Evolutionary conservation across 2,888 invertebrate species (phyloP), one percentile per base, ranked within the genome.

Genomic region (Melinaea menophilus): DNA sequence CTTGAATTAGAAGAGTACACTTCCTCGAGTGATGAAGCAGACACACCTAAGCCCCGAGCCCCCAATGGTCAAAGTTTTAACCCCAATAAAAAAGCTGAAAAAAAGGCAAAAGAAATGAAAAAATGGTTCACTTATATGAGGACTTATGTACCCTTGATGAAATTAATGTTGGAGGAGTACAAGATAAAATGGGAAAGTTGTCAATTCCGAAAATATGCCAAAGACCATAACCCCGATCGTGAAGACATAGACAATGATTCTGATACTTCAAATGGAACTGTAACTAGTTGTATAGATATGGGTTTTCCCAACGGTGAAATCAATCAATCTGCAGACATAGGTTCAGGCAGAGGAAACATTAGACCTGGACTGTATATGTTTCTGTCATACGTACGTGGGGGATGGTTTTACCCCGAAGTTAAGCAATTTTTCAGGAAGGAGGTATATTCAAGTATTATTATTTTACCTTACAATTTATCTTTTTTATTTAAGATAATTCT

Each of bases 391-490:
- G 11, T 59, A 7, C 48, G 13, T 45, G 59, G 55, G n/a, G 59
- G 59, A n/a, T 59, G 59, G 59, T 51, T 31, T 12, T 59, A 59
- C 54, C 54, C 54, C 2, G 5, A 41, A n/a, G 12, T 46, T 12
- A 59, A 59, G 9, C 51, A 37, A 33, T 59, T 55, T n/a, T 12
- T 59, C 33, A 31, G 54, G 33, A 31, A 59, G 5, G 31, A 54
- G 51, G 59, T 59, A 59, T 33, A 54, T 22, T 4, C 3, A 11
- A 58, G 3, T 34, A 11, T 45, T 45, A 33, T 5, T 46, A 5
- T n/a, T 2, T n/a, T n/a, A n/a, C 11, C n/a, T 46, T 46, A 12
- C 12, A n/a, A 3, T 3, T 46, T 46, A 22, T 1, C 22, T 22
- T 0, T 1, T 22, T 22, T 22, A 22, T 22, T 22, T 22, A 22